Percentiles rank a stretch among this genome's conserved stretches.
phyloP scores from a whole-genome alignment of 2,113 vertebrate genomes.

The Triplophysa rosa region DNA sequence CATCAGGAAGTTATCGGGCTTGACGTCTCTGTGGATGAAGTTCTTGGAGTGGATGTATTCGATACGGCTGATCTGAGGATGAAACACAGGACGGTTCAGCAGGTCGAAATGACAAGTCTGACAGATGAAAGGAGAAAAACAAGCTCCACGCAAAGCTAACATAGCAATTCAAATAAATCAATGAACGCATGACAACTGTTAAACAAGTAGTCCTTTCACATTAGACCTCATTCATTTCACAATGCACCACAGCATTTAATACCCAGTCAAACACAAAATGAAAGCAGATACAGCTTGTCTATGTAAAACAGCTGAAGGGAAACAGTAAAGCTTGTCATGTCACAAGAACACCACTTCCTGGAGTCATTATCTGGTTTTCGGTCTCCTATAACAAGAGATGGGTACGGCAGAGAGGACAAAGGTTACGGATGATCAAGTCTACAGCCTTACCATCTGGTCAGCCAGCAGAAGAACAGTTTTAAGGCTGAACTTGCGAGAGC shows the following conservation, averaged over 20 bases:
- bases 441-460: conserved; percentile 90
- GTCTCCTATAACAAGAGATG: conserved; percentile 11
- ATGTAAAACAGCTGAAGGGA: conserved; percentile 34
- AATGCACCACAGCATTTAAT: background rate
- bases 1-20: conserved; percentile 97
- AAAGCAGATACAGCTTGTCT: background rate
- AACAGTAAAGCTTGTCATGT: conserved; percentile 8
- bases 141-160: conserved; percentile 13
- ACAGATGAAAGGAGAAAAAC: background rate
- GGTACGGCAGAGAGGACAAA: background rate
- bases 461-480: conserved; percentile 94
- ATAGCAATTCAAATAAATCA: conserved; percentile 17
- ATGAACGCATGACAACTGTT: background rate
- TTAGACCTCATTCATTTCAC: background rate
- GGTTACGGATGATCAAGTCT: background rate
- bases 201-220: conserved; percentile 29
- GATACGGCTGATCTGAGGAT: conserved; percentile 89
- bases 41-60: conserved; percentile 99
- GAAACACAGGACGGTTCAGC: conserved; percentile 2
- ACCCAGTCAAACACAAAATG: conserved; percentile 10
- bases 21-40: conserved; percentile 97
- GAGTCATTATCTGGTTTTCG: background rate
- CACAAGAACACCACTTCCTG: background rate
- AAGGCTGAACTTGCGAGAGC: conserved; percentile 95
- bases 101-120: background rate